Base-by-base conservation (phyloP, 2,888 invertebrate genomes). In the Argyra leucocephala region DNA sequence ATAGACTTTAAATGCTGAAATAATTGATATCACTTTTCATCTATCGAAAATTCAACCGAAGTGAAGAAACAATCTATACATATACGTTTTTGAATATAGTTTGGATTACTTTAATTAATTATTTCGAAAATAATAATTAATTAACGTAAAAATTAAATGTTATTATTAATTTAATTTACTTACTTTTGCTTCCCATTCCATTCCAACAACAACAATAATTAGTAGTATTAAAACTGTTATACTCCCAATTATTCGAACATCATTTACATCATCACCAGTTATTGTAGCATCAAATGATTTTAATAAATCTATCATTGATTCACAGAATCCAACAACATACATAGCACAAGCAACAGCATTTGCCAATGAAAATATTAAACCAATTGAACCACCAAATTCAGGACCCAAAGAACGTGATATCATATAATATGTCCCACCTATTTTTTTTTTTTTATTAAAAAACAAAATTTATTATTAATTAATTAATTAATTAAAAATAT, bases 291-390 rank as follows among this genome's bases (percentile, higher is more conserved):
- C 83, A 72, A 85, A 81, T 7, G 82, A 79, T 66, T 78, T 73
- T 70, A 93, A 81, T 62, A 91, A 83, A 69, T 88, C 88, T 69
- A 86, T 84, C 78, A 93, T 83, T 1, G 95, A 92, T 79, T 98
- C 97, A 67, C 95, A 93, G 77, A 98, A 97, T 3, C 98, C 98
- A n/a, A 98, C 96, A 7, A 95, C 91, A 77, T 97, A 96, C 95
- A 98, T 95, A 63, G 96, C 93, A 74, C 93, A 93, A 0, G 95
- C 96, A 2, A 98, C 95, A 0, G 96, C 96, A 79, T 98, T 97
- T 1, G 97, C 97, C 77, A 97, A 82, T 0, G 96, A 91, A 81
- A 98, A 97, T 73, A 98, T 95, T 31, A 97, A 81, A 1, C 98
- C 98, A 71, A 98, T 97, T 2, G 96, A 90, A 3, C 91, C 92